Evolutionary conservation across 2,113 vertebrate genomes (phyloP).

Genomic region (Platichthys stellatus): DNA sequence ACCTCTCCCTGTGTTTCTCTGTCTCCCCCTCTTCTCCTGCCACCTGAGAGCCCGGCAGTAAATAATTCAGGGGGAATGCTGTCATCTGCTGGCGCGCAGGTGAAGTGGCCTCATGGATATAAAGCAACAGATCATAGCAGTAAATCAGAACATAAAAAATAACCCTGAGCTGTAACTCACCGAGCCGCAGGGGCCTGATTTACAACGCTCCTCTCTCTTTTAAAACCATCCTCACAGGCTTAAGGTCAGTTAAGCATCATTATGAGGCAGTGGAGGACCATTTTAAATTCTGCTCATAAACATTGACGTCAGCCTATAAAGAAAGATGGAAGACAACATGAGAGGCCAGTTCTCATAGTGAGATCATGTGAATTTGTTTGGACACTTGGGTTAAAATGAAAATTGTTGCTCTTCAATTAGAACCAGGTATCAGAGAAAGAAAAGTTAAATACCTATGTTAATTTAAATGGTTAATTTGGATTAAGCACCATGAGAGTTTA

Average conservation of each 20-base stretch:
- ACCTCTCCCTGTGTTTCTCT: slow-evolving; percentile 4
- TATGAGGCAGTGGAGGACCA: background rate
- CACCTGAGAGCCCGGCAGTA: slow-evolving; percentile 17
- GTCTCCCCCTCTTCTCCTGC: background rate
- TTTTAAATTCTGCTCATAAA: slow-evolving; percentile 3
- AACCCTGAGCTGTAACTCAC: background rate
- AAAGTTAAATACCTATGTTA: no score
- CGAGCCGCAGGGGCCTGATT: background rate
- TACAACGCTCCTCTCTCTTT: background rate
- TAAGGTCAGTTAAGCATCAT: background rate
- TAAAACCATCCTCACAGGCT: background rate
- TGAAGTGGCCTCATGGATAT: slow-evolving; percentile 18
- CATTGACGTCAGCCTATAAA: background rate
- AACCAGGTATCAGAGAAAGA: no score
- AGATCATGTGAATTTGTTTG: no score
- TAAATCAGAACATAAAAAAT: slow-evolving; percentile 1
- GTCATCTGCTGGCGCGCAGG: slow-evolving; percentile 53
- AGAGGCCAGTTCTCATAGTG: background rate
- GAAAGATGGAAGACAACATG: background rate
- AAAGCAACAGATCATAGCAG: background rate
- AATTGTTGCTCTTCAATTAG: no score
- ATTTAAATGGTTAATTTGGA: no score
- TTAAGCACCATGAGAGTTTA: no score
- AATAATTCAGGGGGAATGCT: slow-evolving; percentile 45
- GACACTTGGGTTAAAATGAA: no score